Percentiles rank a stretch among this genome's conserved stretches.
phyloP scores from a whole-genome alignment of 2,888 invertebrate genomes.

The Aelia acuminata region DNA sequence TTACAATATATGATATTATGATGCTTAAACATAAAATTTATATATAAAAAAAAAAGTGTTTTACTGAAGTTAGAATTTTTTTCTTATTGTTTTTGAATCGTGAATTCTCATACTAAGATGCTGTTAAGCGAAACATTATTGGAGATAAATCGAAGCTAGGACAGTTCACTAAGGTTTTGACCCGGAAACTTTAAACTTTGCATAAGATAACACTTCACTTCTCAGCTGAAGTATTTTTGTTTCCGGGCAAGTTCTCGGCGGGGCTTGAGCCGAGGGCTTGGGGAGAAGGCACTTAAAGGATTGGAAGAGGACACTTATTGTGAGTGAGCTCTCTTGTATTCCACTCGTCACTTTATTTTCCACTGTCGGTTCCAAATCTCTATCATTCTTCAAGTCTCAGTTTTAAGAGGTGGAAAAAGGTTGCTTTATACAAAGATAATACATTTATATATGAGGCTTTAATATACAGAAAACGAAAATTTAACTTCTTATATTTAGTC shows the following conservation, averaged over 20 bases:
- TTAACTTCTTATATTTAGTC: no score
- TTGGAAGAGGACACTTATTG: not conserved
- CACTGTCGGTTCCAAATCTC: not conserved
- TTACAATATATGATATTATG: no score
- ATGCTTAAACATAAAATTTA: no score
- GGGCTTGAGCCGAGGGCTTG: slow-evolving; percentile 6
- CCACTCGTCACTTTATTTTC: not conserved
- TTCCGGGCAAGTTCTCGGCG: not conserved
- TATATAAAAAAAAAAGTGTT: no score
- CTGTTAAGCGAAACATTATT: not conserved
- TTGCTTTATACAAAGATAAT: no score
- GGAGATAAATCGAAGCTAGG: not conserved
- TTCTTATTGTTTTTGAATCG: no score
- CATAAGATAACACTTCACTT: not conserved
- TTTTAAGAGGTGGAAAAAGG: not conserved
- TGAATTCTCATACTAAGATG: not conserved
- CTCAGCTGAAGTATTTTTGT: not conserved
- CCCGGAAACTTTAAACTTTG: not conserved
- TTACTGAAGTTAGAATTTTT: no score
- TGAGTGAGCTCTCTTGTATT: not conserved
- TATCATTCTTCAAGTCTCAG: not conserved
- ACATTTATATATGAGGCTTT: no score
- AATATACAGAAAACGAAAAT: no score
- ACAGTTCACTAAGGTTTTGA: not conserved
- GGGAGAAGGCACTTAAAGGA: slow-evolving; percentile 18